Conservation (phyloP, 2,113 vertebrate species). For the Toxotes jaculatrix region DNA sequence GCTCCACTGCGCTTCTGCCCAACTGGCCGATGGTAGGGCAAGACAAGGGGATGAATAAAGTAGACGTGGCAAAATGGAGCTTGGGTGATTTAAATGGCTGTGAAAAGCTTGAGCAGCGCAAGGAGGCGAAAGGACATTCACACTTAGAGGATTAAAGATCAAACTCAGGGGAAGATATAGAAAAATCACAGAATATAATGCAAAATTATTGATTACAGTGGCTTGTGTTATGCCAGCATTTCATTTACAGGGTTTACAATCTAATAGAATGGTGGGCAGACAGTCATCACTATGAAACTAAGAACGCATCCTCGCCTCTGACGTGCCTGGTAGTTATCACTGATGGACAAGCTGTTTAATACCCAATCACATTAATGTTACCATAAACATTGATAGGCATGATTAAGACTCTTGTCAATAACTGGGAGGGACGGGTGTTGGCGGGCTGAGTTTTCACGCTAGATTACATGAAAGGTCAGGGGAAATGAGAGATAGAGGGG, state of each 20-base stretch:
- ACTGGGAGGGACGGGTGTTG: constrained; percentile 51
- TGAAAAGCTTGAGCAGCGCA: constrained; percentile 63
- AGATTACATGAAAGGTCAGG: constrained; percentile 80
- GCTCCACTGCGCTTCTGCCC: constrained; percentile 67
- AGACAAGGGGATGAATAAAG: constrained; percentile 68
- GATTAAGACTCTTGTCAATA: constrained; percentile 71
- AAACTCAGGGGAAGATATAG: constrained; percentile 13
- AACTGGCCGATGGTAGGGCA: constrained; percentile 56
- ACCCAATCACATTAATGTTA: constrained; percentile 56
- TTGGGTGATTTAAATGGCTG: constrained; percentile 67
- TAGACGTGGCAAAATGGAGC: constrained; percentile 72
- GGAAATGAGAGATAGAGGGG: constrained; percentile 26
- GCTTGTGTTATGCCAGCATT: constrained; percentile 6
- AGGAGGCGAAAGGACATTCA: constrained; percentile 10
- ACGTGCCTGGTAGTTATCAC: constrained; percentile 44
- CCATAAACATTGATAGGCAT: constrained; percentile 61
- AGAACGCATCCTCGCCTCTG: constrained; percentile 15
- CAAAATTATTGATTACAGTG: constrained; percentile 1
- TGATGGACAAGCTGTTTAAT: constrained; percentile 60
- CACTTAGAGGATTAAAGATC: constrained; percentile 14
- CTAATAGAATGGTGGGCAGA: background rate
- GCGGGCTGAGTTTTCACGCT: constrained; percentile 56
- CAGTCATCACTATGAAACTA: background rate
- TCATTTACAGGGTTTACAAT: constrained; percentile 2
- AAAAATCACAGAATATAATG: constrained; percentile 8